Evolutionary conservation across 2,797 vertebrate genomes (phyloP), one percentile per base, ranked within the genome.

Genomic region (Taenioides sp.): DNA sequence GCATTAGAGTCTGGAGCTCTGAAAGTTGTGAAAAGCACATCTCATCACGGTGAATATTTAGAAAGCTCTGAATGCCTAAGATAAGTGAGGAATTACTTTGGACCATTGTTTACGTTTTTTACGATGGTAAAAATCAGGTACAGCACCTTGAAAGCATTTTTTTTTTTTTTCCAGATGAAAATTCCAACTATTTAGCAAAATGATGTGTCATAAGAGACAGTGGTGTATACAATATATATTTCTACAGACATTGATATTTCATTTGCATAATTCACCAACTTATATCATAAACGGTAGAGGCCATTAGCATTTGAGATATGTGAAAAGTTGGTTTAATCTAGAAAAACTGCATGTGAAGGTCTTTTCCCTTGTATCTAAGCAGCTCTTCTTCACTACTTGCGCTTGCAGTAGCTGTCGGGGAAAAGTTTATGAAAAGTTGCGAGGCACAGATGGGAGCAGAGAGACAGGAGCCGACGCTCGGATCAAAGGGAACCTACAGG

Each of bases 241-340:
- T 16, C 5, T 14, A 14, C 2, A 27, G 57, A 59, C 25, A 25
- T 59, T 17, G 4, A 12, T 4, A 1, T 14, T 59, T 22, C 20
- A 54, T 57, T 11, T 59, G n/a, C n/a, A 54, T 23, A 11, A 23
- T 25, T 22, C 54, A 1, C 55, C 23, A 12, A 14, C 54, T 28
- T 31, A 31, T 37, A 47, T 62, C 28, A 22, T 75, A 64, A 69
- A 65, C 9, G 7, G n/a, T n/a, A n/a, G 54, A 67, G 17, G 23
- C 34, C 23, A 50, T 71, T 27, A 67, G 27, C 57, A 17, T 59
- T 2, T 49, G 22, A 65, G 23, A 5, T 12, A 20, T 63, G 20
- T 40, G 31, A 40, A 63, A 22, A 22, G 40, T 59, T 28, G 23
- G 11, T 59, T 28, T 27, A 59, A 59, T 59, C 17, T 28, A 49